Conservation (phyloP, 2,113 vertebrate genomes). For the Sterrhoptilus dennistouni region DNA sequence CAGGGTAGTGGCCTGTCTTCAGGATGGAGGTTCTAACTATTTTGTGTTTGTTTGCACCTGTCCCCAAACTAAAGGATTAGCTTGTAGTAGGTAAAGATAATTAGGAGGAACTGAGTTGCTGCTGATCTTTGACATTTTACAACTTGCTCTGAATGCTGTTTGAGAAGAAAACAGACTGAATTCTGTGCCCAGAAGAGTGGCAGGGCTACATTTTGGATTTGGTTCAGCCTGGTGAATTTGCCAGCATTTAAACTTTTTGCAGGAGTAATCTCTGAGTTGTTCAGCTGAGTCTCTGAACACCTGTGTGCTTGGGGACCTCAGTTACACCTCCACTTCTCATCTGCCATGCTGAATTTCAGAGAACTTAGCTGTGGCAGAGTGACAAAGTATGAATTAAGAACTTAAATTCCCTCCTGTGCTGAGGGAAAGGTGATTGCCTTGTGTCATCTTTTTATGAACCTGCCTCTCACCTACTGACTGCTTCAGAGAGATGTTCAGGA, state of each 20-base stretch:
- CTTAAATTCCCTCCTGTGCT: not conserved
- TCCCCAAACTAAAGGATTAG: not conserved
- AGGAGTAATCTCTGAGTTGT: not conserved
- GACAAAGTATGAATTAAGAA: not conserved
- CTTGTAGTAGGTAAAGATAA: not conserved
- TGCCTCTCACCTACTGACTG: not conserved
- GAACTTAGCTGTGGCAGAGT: not conserved
- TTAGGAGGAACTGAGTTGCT: not conserved
- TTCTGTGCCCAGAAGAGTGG: not conserved
- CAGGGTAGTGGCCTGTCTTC: not conserved
- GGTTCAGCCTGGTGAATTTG: not conserved
- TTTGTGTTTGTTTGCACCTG: not conserved
- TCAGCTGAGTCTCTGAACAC: not conserved
- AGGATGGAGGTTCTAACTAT: not conserved
- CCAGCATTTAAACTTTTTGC: not conserved
- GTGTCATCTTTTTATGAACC: fast-evolving
- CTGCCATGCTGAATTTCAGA: not conserved
- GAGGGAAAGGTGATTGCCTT: not conserved
- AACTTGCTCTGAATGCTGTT: not conserved
- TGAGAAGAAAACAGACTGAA: not conserved
- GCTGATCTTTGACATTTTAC: not conserved
- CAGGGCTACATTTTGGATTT: not conserved
- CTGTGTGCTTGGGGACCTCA: not conserved
- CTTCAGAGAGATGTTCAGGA: not conserved
- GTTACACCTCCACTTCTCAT: not conserved